These are phyloP conservation scores for Dinothrombium tinctorium DNA, from an alignment of 1,140 invertebrate genomes.

Conservation along the genomic window DNA sequence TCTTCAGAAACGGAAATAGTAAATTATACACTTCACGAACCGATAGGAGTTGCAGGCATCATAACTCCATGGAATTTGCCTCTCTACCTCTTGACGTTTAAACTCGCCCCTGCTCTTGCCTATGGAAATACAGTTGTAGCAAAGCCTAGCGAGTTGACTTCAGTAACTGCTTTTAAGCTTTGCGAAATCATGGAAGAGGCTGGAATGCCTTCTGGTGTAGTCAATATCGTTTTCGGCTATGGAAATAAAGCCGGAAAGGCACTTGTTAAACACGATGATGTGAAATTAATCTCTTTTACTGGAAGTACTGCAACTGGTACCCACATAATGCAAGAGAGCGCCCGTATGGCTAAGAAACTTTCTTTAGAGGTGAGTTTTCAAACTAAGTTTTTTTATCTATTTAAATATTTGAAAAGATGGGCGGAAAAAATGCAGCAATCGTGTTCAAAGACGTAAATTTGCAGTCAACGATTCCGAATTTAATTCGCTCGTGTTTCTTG, in stretches of 20 bases:
- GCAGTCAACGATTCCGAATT: too few species aligned
- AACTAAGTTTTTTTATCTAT: too few species aligned
- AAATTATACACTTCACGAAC: constrained; percentile 27
- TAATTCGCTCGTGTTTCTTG: too few species aligned
- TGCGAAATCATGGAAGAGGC: constrained; percentile 45
- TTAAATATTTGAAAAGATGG: too few species aligned
- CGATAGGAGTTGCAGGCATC: constrained; percentile 31
- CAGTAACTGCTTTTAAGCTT: constrained; percentile 69
- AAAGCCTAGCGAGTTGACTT: constrained; percentile 86
- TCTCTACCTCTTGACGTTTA: constrained; percentile 83
- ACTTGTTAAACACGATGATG: constrained; percentile 37
- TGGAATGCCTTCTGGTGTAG: constrained; percentile 21
- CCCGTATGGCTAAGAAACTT: too few species aligned
- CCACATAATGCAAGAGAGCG: too few species aligned
- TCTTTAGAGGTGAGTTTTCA: too few species aligned
- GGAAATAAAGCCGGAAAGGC: constrained; percentile 57
- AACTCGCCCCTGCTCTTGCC: constrained; percentile 61
- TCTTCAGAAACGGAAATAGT: constrained; percentile 22
- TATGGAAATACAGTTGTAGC: constrained; percentile 72
- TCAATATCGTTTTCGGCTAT: constrained; percentile 54
- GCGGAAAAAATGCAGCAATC: too few species aligned
- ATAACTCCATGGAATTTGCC: constrained; percentile 99
- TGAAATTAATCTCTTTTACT: constrained; percentile 23
- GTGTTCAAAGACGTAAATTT: too few species aligned
- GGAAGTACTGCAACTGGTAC: too few species aligned